These are phyloP conservation scores for Tipula lateralis DNA, from an alignment of 2,888 invertebrate species.

Conservation along the genomic window DNA sequence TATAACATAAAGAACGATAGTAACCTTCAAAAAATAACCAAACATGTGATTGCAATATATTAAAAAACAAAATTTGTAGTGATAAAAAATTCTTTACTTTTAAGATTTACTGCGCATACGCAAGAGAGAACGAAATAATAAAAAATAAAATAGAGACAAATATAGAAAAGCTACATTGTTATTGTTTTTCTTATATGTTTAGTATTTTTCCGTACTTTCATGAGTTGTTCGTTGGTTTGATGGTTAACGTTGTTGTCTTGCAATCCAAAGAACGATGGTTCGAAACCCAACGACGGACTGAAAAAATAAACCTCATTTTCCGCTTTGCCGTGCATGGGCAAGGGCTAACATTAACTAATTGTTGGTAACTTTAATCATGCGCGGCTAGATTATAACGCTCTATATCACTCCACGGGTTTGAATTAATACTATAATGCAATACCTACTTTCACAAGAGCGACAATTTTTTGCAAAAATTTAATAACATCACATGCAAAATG, in stretches of 20 bases:
- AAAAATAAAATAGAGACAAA: neutral
- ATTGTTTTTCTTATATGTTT: neutral
- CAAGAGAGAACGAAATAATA: neutral
- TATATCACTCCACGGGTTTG: constrained; percentile 15
- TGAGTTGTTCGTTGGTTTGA: neutral
- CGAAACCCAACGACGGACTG: neutral
- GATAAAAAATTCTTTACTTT: neutral
- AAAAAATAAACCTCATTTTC: neutral
- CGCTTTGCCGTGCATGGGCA: neutral
- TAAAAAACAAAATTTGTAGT: neutral
- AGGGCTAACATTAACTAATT: neutral
- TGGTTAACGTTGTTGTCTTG: neutral
- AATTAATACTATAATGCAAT: neutral
- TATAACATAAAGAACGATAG: neutral
- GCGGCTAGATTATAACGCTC: neutral
- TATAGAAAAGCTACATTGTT: neutral
- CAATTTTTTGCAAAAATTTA: neutral
- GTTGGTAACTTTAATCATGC: constrained; percentile 27
- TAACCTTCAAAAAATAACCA: neutral
- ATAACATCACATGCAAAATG: too few species aligned
- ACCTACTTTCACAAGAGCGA: constrained; percentile 26
- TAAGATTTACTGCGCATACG: neutral
- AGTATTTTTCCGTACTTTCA: neutral
- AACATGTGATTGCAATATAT: neutral
- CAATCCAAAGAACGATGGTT: neutral